Base-by-base conservation (phyloP, 1,140 invertebrate species). In the Hyles vespertilio region DNA sequence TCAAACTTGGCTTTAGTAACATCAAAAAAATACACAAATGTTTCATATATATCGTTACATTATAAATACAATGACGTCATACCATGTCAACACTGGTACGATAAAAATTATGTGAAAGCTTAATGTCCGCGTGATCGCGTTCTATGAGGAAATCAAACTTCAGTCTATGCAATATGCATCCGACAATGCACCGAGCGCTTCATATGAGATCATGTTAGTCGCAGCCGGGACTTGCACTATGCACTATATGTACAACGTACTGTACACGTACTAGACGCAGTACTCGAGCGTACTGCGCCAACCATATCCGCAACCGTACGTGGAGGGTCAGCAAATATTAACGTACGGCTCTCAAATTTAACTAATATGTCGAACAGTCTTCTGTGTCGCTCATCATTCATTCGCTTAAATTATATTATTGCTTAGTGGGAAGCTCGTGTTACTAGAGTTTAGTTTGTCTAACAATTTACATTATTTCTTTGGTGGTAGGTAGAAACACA, bases 21-120 rank as follows among this genome's bases (percentile, higher is more conserved):
- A 88, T 81, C 76, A 80, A 88, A 86, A 86, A 82, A 86, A 85
- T 84, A 88, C 77, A 88, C 80, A 84, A 83, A 82, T 72, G 69
- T 70, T 68, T 64, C n/a, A 58, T 67, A 70, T 72, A 83, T 84
- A 84, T 74, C 63, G 70, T 79, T 82, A 83, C 79, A 77, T 71
- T 74, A 79, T 81, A 77, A 74, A 71, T 81, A 80, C 81, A 86
- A 76, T 78, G 73, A 73, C 56, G 60, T 67, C 61, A 70, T 72
- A 80, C 76, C 74, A 72, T 59, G 62, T 55, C 62, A 56, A 56
- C 70, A 77, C 70, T 76, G 74, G 72, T 81, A 84, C 66, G 46
- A 11, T 8, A 40, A 34, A 22, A 22, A 48, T 59, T 65, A 69
- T 63, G 76, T 67, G 72, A 79, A 83, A 84, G 81, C 77, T 73